These are phyloP conservation scores for Nephotettix cincticeps DNA, from an alignment of 1,140 invertebrate genomes.

Conservation along the genomic window DNA sequence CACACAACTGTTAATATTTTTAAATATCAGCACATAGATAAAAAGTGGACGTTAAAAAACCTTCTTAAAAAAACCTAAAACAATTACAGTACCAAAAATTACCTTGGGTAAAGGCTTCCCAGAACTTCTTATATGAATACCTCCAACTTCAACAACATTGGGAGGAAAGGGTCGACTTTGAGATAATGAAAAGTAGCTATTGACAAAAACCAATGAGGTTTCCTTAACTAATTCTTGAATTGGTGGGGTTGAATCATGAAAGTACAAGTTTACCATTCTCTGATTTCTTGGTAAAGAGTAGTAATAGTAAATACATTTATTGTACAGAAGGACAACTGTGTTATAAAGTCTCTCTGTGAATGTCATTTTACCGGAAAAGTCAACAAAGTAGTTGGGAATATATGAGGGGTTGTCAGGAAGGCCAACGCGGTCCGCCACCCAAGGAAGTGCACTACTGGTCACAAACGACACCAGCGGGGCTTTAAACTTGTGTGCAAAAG, in stretches of 20 bases:
- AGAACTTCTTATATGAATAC: slow-evolving; percentile 41
- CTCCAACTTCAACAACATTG: slow-evolving; percentile 44
- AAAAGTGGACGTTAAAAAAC: no score
- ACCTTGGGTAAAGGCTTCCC: slow-evolving; percentile 42
- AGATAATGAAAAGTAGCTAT: slow-evolving; percentile 40
- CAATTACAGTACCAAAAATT: no score
- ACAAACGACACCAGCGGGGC: slow-evolving; percentile 59
- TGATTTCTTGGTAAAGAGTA: background rate
- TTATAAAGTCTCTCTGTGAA: slow-evolving; percentile 13
- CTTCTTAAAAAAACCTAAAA: no score
- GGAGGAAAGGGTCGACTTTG: slow-evolving; percentile 40
- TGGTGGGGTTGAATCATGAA: background rate
- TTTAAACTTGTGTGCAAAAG: slow-evolving; percentile 47
- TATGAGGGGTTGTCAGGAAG: slow-evolving; percentile 32
- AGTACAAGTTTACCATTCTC: background rate
- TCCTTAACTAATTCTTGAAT: slow-evolving; percentile 57
- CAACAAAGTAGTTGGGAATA: background rate
- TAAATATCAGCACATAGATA: no score
- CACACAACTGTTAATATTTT: no score
- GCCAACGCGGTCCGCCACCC: slow-evolving; percentile 51
- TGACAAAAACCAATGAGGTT: slow-evolving; percentile 60
- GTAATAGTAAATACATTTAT: slow-evolving; percentile 33
- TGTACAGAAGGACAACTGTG: slow-evolving; percentile 1
- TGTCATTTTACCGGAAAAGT: background rate
- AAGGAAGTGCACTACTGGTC: slow-evolving; percentile 59